Conservation (phyloP, 2,888 invertebrate genomes). For the Caenorhabditis sulstoni region DNA sequence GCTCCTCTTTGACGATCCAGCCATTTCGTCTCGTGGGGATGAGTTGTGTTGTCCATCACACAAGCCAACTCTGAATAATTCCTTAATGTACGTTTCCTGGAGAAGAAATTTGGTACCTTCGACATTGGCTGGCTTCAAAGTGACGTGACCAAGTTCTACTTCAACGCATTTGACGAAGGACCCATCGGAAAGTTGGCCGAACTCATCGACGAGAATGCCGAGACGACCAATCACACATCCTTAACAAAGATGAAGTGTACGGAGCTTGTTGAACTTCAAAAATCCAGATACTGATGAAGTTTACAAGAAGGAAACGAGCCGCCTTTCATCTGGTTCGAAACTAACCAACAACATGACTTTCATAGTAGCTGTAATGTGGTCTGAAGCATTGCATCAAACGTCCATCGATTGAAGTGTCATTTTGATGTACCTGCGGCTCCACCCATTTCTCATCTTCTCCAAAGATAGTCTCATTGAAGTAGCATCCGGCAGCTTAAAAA, state of each 20-base stretch:
- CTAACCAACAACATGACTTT: constrained; percentile 68
- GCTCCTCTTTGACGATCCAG: constrained; percentile 57
- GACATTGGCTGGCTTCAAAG: constrained; percentile 41
- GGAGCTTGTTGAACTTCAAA: background rate
- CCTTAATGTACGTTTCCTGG: too few species aligned
- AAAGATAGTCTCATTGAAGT: constrained; percentile 69
- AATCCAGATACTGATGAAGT: too few species aligned
- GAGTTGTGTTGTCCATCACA: constrained; percentile 57
- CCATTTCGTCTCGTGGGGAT: constrained; percentile 59
- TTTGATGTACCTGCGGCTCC: constrained; percentile 53
- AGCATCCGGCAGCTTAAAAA: constrained; percentile 67
- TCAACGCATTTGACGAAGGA: constrained; percentile 66
- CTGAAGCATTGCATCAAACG: constrained; percentile 71
- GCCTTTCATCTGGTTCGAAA: too few species aligned
- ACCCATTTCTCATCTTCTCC: constrained; percentile 69
- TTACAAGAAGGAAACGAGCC: too few species aligned
- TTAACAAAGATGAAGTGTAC: too few species aligned
- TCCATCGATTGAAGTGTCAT: constrained; percentile 31
- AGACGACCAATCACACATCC: constrained; percentile 66
- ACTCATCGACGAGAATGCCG: constrained; percentile 65
- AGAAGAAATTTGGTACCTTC: too few species aligned
- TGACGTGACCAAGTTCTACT: constrained; percentile 51
- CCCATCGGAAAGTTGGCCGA: constrained; percentile 58
- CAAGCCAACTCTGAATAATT: constrained; percentile 61
- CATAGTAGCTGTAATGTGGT: constrained; percentile 70